Evolutionary conservation across 2,888 invertebrate genomes (phyloP), one percentile per base, ranked within the genome.

Genomic region (Darwinula stevensoni): DNA sequence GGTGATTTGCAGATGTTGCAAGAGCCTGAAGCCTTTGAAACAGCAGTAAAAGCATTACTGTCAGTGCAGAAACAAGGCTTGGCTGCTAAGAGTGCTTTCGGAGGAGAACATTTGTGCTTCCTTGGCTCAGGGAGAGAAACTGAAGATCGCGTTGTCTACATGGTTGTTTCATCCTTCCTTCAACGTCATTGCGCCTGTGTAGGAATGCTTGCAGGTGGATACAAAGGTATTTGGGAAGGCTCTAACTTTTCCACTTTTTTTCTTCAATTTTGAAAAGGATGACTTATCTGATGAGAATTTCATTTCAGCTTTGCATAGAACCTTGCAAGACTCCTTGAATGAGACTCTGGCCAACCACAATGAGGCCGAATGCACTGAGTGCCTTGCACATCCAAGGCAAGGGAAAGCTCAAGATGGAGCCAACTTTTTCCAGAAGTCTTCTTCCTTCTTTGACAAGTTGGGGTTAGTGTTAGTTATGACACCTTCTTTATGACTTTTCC

Each of bases 121-220:
- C 65, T 94, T 47, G 91, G 91, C 27, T 82, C 82, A 37, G 91
- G 91, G 2, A 62, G 80, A 30, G 67, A 73, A 41, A 84, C 86
- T 46, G 80, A 84, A 54, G 88, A 91, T 50, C 76, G 76, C 43
- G 86, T 84, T 48, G 82, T 88, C 13, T 75, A 88, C 48, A 97
- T 97, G 94, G 88, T 91, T 15, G 78, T 97, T 12, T 82, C 94
- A 4, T 80, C 82, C 34, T 91, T 97, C 51, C 59, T 97, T 30
- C 88, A 91, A 52, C 73, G 76, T 48, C 75, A 80, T 47, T 76
- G 75, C 1, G 72, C 74, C 43, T 88, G 78, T 49, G 78, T 97
- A 30, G 80, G 84, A 30, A 64, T 88, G 53, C 62, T 88, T 14
- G 69, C 71, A 39, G 86, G 88, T 35, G 94, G 94, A 3, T 32